Conservation (phyloP, 2,888 invertebrate genomes). For the Troglohyphantes excavatus region DNA sequence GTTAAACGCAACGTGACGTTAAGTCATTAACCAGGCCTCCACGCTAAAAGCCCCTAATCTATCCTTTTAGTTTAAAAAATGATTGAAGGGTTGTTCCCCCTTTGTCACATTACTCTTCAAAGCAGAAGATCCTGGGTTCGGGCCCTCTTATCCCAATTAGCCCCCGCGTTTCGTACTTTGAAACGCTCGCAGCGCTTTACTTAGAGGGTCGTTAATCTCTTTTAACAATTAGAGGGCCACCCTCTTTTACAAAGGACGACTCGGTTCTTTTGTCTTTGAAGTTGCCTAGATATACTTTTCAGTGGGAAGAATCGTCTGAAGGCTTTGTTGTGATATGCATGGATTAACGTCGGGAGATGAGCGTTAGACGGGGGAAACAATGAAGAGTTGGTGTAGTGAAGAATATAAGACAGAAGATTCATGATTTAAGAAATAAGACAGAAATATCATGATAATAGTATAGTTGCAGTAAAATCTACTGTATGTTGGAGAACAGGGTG, state of each 20-base stretch:
- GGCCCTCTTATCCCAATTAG: constrained; percentile 29
- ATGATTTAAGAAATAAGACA: too few species aligned
- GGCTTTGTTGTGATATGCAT: neutral
- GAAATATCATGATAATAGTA: too few species aligned
- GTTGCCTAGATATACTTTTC: neutral
- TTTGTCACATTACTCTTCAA: constrained; percentile 55
- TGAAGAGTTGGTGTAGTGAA: neutral
- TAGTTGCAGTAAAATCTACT: too few species aligned
- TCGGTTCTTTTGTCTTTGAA: constrained; percentile 13
- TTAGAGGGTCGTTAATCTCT: constrained; percentile 43
- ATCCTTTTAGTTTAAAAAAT: constrained; percentile 57
- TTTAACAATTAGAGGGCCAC: constrained; percentile 44
- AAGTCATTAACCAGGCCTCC: constrained; percentile 37
- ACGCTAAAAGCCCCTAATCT: constrained; percentile 37
- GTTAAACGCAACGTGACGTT: constrained; percentile 17
- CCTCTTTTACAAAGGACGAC: neutral
- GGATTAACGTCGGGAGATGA: neutral
- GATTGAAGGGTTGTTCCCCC: constrained; percentile 27
- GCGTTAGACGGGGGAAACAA: neutral
- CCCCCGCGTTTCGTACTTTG: constrained; percentile 37
- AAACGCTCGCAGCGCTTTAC: neutral
- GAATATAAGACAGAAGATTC: neutral
- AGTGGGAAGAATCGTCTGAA: neutral
- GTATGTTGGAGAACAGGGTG: too few species aligned
- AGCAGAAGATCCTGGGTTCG: neutral